Evolutionary conservation across 2,888 invertebrate genomes (phyloP).

Genomic region (Drosophila nr. medialis): DNA sequence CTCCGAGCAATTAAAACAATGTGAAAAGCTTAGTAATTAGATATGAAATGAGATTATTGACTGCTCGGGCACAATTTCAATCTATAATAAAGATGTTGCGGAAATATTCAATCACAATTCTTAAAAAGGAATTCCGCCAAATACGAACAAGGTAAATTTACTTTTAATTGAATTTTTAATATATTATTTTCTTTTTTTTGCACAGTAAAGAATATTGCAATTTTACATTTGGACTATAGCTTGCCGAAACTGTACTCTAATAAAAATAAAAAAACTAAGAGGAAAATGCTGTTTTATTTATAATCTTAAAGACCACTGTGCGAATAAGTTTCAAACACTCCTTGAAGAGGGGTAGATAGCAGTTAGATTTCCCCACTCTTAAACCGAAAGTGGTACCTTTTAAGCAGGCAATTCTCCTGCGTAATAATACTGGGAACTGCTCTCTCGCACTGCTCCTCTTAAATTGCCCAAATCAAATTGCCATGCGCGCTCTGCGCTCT

Average conservation of each 20-base stretch:
- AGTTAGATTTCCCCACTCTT: background rate
- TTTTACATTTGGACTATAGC: background rate
- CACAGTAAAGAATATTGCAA: background rate
- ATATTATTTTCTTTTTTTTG: background rate
- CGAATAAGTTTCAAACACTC: background rate
- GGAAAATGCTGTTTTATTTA: background rate
- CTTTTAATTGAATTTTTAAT: background rate
- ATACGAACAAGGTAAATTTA: background rate
- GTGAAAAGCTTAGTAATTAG: no score
- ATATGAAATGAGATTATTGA: background rate
- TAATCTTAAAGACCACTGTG: background rate
- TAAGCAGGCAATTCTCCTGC: background rate
- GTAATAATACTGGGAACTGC: background rate
- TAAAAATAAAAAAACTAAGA: background rate
- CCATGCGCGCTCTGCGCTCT: slow-evolving; percentile 37
- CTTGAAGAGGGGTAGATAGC: background rate
- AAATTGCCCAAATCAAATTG: background rate
- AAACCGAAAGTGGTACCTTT: background rate
- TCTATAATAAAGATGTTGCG: background rate
- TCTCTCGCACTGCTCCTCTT: background rate
- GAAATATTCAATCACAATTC: background rate
- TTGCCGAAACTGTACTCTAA: background rate
- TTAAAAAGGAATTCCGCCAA: no score
- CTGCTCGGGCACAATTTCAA: background rate
- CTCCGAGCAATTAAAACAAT: background rate